A percentile compares a stretch with the other conserved stretches of the same genome.
Conservation (phyloP, 1,140 invertebrate genomes). For the Trichonephila inaurata region DNA sequence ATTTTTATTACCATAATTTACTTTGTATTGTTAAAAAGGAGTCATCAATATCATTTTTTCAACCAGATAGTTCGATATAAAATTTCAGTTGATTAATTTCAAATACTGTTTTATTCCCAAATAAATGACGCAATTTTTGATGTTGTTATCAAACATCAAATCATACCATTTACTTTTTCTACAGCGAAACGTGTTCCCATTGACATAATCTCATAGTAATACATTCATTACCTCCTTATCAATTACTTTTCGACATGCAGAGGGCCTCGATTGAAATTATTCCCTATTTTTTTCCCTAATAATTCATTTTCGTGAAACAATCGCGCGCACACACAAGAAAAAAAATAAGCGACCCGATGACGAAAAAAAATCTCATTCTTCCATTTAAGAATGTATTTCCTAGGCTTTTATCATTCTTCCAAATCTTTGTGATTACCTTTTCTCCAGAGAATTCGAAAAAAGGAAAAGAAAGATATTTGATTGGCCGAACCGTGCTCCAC, state of each 20-base stretch:
- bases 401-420: background rate
- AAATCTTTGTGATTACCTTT: constrained; percentile 9
- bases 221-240: constrained; percentile 5
- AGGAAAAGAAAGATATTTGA: constrained; percentile 15
- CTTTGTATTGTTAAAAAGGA: no score
- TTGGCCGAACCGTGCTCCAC: constrained; percentile 21
- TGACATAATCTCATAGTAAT: background rate
- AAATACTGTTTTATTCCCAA: no score
- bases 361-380: background rate
- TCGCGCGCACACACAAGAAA: background rate
- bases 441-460: background rate
- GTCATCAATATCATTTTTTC: no score
- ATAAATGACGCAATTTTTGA: no score
- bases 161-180: background rate
- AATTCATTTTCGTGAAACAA: constrained; percentile 4
- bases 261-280: background rate
- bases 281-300: background rate
- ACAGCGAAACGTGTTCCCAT: background rate
- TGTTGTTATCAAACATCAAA: background rate
- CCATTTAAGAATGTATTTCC: constrained; percentile 43
- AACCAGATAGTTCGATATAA: no score
- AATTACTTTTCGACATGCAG: constrained; percentile 11
- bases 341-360: background rate
- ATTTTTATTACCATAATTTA: no score
- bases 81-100: no score